phyloP scores from a whole-genome alignment of 2,113 vertebrate genomes.

The Hydrochoerus hydrochaeris region DNA sequence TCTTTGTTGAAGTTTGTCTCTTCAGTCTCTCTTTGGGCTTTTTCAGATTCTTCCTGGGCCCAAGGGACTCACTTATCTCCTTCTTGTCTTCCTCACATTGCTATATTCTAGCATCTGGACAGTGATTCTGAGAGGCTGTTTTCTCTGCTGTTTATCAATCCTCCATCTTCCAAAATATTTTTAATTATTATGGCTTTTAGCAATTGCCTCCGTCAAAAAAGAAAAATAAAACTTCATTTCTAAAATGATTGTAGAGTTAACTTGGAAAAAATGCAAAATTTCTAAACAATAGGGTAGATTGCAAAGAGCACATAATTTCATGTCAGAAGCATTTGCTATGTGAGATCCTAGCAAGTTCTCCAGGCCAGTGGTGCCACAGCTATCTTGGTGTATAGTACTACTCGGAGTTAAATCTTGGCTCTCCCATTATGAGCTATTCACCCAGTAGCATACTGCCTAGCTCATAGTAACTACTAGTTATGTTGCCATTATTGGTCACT shows the following conservation, averaged over 20 bases:
- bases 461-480: not conserved
- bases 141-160: no score
- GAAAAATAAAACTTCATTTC: not conserved
- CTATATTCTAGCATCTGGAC: no score
- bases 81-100: no score
- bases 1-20: no score
- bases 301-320: not conserved
- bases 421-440: not conserved
- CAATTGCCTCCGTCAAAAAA: slow-evolving; percentile 10
- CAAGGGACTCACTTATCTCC: no score
- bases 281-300: not conserved
- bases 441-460: not conserved
- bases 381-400: not conserved
- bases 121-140: no score
- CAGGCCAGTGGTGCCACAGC: not conserved
- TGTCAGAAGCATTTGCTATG: not conserved
- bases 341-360: not conserved
- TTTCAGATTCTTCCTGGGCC: no score
- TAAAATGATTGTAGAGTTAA: not conserved
- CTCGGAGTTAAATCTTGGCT: not conserved
- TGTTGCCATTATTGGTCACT: not conserved
- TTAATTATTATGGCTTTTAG: not conserved
- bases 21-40: no score
- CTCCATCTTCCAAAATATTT: not conserved
- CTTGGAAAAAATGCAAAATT: slow-evolving; percentile 5